These are phyloP conservation scores for Mycalesis mineus DNA, from an alignment of 2,888 invertebrate genomes.

Conservation along the genomic window DNA sequence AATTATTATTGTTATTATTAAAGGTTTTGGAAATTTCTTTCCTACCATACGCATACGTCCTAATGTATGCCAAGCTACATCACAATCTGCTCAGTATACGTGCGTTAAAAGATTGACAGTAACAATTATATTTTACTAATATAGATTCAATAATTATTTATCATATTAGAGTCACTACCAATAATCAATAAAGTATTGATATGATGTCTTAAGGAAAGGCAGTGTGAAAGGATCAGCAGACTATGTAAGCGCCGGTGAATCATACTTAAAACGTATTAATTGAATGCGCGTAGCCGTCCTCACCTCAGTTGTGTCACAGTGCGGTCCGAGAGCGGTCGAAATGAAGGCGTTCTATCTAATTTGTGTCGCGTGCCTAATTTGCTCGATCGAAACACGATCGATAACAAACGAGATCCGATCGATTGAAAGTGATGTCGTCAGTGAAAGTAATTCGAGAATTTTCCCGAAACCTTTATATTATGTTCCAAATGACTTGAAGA, in stretches of 20 bases:
- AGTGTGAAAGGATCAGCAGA: not conserved
- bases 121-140: too few species aligned
- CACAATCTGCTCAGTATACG: too few species aligned
- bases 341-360: conserved; percentile 1
- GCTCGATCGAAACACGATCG: not conserved
- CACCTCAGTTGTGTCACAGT: conserved; percentile 2
- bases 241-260: not conserved
- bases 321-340: not conserved
- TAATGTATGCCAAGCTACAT: too few species aligned
- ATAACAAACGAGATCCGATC: not conserved
- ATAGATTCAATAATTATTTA: too few species aligned
- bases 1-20: too few species aligned
- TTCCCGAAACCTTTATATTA: not conserved
- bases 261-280: not conserved
- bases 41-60: too few species aligned
- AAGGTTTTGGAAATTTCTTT: too few species aligned
- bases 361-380: not conserved
- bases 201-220: not conserved
- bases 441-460: not conserved
- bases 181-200: too few species aligned
- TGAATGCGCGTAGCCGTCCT: not conserved
- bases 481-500: not conserved
- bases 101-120: too few species aligned
- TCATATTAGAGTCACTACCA: too few species aligned
- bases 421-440: not conserved